Evolutionary conservation across 2,113 vertebrate species (phyloP).

Genomic region (Bubalus kerabau): DNA sequence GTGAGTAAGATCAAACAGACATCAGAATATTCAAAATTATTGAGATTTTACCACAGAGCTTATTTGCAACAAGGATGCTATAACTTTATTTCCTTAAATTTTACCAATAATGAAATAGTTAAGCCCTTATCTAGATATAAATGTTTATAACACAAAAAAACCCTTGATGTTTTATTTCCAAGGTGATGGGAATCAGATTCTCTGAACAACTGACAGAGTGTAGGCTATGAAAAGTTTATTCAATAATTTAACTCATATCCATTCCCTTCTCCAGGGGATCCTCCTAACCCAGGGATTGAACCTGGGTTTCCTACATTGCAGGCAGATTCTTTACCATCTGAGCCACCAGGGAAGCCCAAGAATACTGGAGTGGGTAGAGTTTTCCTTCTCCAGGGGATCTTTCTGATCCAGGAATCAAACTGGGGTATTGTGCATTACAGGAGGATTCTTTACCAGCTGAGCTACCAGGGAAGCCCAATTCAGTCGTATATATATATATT

Average conservation of each 20-base stretch:
- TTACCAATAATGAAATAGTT: not conserved
- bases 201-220: not conserved
- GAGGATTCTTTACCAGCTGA: not conserved
- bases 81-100: not conserved
- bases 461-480: not conserved
- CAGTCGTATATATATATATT: not conserved
- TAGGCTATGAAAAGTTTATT: not conserved
- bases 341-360: not conserved
- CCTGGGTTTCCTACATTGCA: not conserved
- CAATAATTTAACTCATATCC: not conserved
- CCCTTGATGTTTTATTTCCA: not conserved
- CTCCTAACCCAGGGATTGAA: not conserved
- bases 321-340: not conserved
- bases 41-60: not conserved
- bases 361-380: not conserved
- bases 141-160: not conserved
- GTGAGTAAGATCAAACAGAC: not conserved
- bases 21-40: not conserved
- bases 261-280: not conserved
- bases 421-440: not conserved
- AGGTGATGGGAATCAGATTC: not conserved
- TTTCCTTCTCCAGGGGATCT: not conserved
- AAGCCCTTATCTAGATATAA: not conserved
- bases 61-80: not conserved
- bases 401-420: not conserved